Evolutionary conservation across 2,113 vertebrate species (phyloP).

Genomic region (Hippocampus zosterae): DNA sequence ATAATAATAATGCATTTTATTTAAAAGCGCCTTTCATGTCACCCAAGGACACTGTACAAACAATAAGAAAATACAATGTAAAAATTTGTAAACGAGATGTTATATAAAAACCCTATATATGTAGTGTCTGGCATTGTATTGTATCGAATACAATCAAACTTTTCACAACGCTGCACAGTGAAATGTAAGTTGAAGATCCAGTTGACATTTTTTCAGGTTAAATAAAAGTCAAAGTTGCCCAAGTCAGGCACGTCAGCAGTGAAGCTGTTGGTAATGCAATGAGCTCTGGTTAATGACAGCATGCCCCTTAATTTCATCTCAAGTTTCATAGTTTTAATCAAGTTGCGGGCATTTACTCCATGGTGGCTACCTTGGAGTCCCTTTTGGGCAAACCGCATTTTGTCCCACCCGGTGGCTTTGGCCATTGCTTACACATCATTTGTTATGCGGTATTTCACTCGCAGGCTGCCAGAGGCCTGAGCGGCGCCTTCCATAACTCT

Average conservation of each 20-base stretch:
- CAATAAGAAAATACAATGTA: too few relatives aligned
- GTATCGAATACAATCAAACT: constrained; percentile 13
- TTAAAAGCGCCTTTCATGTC: too few relatives aligned
- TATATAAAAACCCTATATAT: too few relatives aligned
- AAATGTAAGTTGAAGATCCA: constrained; percentile 31
- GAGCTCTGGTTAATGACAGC: constrained; percentile 59
- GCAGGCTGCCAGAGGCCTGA: constrained; percentile 56
- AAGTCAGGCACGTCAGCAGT: constrained; percentile 53
- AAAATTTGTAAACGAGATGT: too few relatives aligned
- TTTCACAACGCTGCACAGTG: constrained; percentile 27
- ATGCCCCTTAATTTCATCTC: constrained; percentile 46
- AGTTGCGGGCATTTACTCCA: constrained; percentile 44
- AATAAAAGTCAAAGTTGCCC: constrained; percentile 54
- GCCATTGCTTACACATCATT: constrained; percentile 66
- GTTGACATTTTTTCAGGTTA: constrained; percentile 46
- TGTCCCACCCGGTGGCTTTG: constrained; percentile 52
- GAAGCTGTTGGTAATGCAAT: constrained; percentile 52
- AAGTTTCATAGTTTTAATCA: constrained; percentile 64
- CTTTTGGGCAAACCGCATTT: constrained; percentile 50
- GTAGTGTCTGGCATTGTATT: too few relatives aligned
- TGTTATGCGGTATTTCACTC: constrained; percentile 64
- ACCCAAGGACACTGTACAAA: too few relatives aligned
- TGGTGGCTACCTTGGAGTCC: constrained; percentile 42
- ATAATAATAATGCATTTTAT: too few relatives aligned
- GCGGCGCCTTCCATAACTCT: constrained; percentile 70